Evolutionary conservation across 2,113 vertebrate genomes (phyloP).

Genomic region (Gadus chalcogrammus): DNA sequence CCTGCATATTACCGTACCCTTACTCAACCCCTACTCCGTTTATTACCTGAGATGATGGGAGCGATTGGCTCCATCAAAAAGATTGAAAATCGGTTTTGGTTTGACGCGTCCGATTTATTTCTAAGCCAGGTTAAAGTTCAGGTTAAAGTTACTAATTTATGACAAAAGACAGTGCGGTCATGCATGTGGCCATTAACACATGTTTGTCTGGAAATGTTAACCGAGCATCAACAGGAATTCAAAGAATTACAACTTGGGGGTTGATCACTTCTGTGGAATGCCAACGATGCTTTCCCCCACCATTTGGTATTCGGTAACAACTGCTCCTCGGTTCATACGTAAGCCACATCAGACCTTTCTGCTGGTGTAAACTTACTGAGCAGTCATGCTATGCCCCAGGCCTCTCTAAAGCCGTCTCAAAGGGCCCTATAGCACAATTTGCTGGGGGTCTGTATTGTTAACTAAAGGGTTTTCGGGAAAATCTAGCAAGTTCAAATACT

Average conservation of each 20-base stretch:
- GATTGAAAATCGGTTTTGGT: too few species aligned
- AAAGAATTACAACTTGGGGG: slow-evolving; percentile 48
- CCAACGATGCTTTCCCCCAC: slow-evolving; percentile 37
- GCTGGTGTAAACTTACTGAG: not conserved
- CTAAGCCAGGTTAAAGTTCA: too few species aligned
- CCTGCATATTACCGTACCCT: slow-evolving; percentile 4
- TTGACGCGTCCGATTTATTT: too few species aligned
- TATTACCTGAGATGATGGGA: not conserved
- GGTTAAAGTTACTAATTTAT: too few species aligned
- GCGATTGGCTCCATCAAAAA: too few species aligned
- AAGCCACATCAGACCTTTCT: slow-evolving; percentile 5
- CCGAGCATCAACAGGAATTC: slow-evolving; percentile 51
- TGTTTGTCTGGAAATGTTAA: slow-evolving; percentile 54
- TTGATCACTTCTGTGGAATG: slow-evolving; percentile 10
- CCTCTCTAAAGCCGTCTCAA: not conserved
- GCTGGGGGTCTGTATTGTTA: not conserved
- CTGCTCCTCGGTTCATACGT: slow-evolving; percentile 19
- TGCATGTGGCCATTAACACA: slow-evolving; percentile 34
- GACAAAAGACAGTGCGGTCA: slow-evolving; percentile 15
- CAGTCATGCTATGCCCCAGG: not conserved
- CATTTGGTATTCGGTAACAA: slow-evolving; percentile 11
- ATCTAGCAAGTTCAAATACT: slow-evolving; percentile 39
- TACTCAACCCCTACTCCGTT: not conserved
- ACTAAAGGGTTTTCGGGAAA: not conserved
- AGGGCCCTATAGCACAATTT: not conserved